Evolutionary conservation across 2,797 vertebrate species (phyloP).

Genomic region (Alfaro cultratus): DNA sequence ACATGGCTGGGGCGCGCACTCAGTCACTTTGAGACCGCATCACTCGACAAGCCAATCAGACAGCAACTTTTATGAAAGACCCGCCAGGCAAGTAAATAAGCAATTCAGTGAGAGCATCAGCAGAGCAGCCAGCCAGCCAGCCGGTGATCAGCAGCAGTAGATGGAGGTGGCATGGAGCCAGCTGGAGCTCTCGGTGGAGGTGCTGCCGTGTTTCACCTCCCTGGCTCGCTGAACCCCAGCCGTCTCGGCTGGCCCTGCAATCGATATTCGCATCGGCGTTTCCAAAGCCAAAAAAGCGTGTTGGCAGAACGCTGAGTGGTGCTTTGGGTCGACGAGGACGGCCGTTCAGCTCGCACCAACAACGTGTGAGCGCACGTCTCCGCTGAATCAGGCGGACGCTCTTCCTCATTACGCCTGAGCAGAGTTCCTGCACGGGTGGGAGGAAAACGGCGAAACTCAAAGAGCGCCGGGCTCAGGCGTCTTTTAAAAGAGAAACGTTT

Average conservation of each 20-base stretch:
- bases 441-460: constrained; percentile 4
- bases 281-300: constrained; percentile 53
- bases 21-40: constrained; percentile 20
- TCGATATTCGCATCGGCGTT: constrained; percentile 58
- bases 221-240: constrained; percentile 44
- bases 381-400: constrained; percentile 8
- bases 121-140: constrained; percentile 27
- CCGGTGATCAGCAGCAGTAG: constrained; percentile 45
- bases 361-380: constrained; percentile 15
- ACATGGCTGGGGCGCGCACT: constrained; percentile 15
- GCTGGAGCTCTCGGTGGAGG: constrained; percentile 53
- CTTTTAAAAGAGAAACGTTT: constrained; percentile 1
- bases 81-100: constrained; percentile 40
- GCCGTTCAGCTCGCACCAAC: constrained; percentile 31
- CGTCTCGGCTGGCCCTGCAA: constrained; percentile 46
- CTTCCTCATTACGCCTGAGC: not conserved
- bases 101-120: constrained; percentile 36
- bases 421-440: not conserved
- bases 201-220: constrained; percentile 58
- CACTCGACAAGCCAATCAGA: constrained; percentile 39
- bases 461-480: not conserved
- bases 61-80: constrained; percentile 22
- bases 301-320: constrained; percentile 52
- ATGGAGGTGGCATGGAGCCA: constrained; percentile 61
- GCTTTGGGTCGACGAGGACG: constrained; percentile 56